phyloP scores from a whole-genome alignment of 2,797 vertebrate genomes.

The Bucorvus abyssinicus region DNA sequence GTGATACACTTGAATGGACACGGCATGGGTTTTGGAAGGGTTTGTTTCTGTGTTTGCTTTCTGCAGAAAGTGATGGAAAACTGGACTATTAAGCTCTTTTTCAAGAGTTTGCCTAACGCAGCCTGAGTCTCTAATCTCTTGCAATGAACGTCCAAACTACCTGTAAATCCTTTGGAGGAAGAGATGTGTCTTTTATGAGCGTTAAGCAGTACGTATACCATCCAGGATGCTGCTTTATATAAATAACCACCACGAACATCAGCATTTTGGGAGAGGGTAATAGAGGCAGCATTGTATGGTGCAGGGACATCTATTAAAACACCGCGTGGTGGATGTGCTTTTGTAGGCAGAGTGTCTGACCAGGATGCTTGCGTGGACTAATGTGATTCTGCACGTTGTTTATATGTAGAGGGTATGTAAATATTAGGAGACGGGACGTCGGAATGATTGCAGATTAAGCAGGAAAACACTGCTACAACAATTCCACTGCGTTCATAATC shows the following conservation, averaged over 20 bases:
- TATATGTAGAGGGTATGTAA: neutral
- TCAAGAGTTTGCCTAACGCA: neutral
- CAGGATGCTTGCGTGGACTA: neutral
- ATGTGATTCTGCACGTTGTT: neutral
- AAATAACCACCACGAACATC: neutral
- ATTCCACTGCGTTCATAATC: slow-evolving; percentile 39
- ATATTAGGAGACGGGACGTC: neutral
- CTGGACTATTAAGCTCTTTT: neutral
- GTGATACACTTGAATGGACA: neutral
- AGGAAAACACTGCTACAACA: slow-evolving; percentile 52
- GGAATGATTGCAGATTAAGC: neutral
- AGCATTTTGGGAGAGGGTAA: neutral
- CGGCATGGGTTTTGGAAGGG: neutral
- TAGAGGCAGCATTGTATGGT: neutral
- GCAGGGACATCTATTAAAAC: neutral
- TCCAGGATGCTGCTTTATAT: neutral
- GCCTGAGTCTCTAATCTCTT: neutral
- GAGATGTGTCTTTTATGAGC: neutral
- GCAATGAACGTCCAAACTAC: neutral
- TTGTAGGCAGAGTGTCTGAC: neutral
- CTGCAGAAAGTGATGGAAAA: neutral
- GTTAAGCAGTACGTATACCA: neutral
- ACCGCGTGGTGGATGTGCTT: accelerated
- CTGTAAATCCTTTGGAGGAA: neutral
- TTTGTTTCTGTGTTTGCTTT: neutral